Conservation (phyloP, 2,888 invertebrate genomes). For the Conomelus anceps region DNA sequence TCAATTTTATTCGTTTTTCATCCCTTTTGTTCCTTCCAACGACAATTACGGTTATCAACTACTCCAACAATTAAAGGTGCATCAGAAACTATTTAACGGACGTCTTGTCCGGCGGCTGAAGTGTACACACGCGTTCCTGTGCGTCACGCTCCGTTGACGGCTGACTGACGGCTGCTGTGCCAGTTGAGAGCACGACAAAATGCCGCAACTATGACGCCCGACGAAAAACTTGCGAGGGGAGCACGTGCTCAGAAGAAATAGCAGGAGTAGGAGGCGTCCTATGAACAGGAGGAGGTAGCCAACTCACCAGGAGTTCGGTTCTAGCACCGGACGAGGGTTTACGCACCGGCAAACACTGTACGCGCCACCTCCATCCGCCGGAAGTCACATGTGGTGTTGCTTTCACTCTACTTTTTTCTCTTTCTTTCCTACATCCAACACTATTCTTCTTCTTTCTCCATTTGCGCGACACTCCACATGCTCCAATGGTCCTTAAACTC, state of each 20-base stretch:
- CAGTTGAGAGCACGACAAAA: too few species aligned
- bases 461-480: not conserved
- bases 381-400: not conserved
- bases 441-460: not conserved
- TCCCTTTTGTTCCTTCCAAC: too few species aligned
- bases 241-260: not conserved
- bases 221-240: too few species aligned
- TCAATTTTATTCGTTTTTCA: too few species aligned
- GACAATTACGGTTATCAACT: not conserved
- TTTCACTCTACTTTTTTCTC: too few species aligned
- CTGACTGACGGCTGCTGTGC: not conserved
- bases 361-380: not conserved
- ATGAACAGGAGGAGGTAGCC: too few species aligned
- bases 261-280: not conserved
- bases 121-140: not conserved
- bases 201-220: too few species aligned
- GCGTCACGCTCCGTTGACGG: not conserved
- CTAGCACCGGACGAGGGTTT: not conserved
- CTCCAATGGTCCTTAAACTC: not conserved
- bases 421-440: not conserved
- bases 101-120: too few species aligned
- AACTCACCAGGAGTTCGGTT: not conserved
- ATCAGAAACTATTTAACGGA: not conserved
- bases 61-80: not conserved
- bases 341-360: not conserved